These are phyloP conservation scores for Montipora cactus DNA, from an alignment of 64 coral and sea anemone species.

Conservation along the genomic window DNA sequence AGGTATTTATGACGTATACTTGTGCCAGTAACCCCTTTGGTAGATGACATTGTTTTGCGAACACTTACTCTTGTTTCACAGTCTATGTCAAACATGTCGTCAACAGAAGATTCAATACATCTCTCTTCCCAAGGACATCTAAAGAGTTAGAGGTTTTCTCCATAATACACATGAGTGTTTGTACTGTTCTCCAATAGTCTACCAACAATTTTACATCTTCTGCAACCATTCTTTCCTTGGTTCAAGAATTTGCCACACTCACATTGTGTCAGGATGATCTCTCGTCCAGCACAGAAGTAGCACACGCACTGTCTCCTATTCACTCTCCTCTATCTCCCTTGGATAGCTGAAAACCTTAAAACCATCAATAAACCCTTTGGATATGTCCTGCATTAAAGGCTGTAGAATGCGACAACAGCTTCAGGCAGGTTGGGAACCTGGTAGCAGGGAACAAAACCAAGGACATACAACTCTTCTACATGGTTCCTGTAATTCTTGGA, in stretches of 20 bases:
- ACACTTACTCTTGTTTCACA: constrained; percentile 7
- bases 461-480: no score
- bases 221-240: no score
- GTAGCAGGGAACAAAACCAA: no score
- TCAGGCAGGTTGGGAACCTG: no score
- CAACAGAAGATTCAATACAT: not conserved
- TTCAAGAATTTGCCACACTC: no score
- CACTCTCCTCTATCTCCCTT: constrained; percentile 2
- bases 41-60: constrained; percentile 2
- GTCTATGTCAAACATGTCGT: not conserved
- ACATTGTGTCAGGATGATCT: no score
- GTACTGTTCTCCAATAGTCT: no score
- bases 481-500: not conserved
- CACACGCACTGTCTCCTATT: no score
- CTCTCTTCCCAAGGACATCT: constrained; percentile 3
- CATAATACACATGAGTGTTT: no score
- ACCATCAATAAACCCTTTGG: constrained; percentile 18
- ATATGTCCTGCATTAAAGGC: constrained; percentile 46
- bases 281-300: no score
- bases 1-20: constrained; percentile 62
- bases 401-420: not conserved
- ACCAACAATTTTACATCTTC: no score
- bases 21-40: constrained; percentile 55
- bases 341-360: constrained; percentile 41
- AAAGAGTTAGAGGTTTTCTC: no score